Percentiles rank a stretch among this genome's conserved stretches.
Evolutionary conservation across 2,888 invertebrate species (phyloP).

Genomic region (Portevinia maculata): DNA sequence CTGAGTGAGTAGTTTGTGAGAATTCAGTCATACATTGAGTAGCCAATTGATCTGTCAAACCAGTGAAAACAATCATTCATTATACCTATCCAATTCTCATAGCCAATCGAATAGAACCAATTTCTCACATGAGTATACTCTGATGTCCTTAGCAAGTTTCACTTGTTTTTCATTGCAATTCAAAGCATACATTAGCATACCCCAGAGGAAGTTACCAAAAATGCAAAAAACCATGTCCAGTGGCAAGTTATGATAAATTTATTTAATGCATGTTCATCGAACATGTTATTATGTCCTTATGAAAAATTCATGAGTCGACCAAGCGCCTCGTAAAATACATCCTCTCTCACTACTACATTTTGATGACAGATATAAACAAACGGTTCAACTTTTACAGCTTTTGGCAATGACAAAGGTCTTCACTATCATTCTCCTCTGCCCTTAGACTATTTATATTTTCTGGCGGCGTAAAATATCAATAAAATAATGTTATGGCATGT

Average conservation of each 20-base stretch:
- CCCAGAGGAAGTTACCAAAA: conserved; percentile 24
- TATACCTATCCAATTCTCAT: conserved; percentile 34
- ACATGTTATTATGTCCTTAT: conserved; percentile 69
- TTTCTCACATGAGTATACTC: conserved; percentile 53
- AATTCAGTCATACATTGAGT: conserved; percentile 12
- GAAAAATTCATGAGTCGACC: conserved; percentile 71
- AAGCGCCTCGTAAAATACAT: conserved; percentile 52
- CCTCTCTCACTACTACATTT: not conserved
- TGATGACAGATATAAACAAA: conserved; percentile 1
- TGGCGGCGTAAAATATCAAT: conserved; percentile 58
- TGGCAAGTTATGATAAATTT: conserved; percentile 67
- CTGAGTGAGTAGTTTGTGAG: not conserved
- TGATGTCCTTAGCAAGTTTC: conserved; percentile 46
- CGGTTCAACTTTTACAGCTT: conserved; percentile 1
- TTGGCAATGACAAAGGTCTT: conserved; percentile 6
- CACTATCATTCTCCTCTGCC: not conserved
- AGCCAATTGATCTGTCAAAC: not conserved
- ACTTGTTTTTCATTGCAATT: conserved; percentile 58
- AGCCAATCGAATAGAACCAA: conserved; percentile 66
- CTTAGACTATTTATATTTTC: conserved; percentile 50
- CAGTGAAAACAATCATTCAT: conserved; percentile 32
- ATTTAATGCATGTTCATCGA: conserved; percentile 70
- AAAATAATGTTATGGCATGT: conserved; percentile 61
- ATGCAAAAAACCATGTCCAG: conserved; percentile 12
- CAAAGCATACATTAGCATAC: conserved; percentile 53